These are phyloP conservation scores for Leguminivora glycinivorella DNA, from an alignment of 1,140 invertebrate genomes.

Conservation along the genomic window DNA sequence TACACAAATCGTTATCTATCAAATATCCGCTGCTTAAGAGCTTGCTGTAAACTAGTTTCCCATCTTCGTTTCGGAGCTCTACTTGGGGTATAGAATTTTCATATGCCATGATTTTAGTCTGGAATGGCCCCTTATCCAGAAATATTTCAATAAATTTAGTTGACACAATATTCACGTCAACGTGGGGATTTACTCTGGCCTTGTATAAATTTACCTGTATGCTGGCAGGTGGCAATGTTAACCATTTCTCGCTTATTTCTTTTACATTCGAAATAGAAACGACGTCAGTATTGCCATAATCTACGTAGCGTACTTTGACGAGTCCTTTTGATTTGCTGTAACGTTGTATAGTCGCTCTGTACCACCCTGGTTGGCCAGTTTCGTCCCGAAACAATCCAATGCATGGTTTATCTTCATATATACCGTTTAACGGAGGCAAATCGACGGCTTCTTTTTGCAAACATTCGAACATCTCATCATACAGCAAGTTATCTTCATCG, in stretches of 20 bases:
- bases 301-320: constrained; percentile 26
- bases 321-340: constrained; percentile 17
- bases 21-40: constrained; percentile 15
- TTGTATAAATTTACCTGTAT: constrained; percentile 25
- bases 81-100: constrained; percentile 20
- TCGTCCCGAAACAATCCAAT: constrained; percentile 23
- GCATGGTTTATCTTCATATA: constrained; percentile 22
- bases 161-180: neutral
- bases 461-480: constrained; percentile 20
- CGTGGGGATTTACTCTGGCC: neutral
- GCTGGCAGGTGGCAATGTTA: constrained; percentile 27
- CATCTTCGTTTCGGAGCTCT: neutral
- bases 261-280: constrained; percentile 25
- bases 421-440: neutral
- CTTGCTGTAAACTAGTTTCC: constrained; percentile 1
- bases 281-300: constrained; percentile 30
- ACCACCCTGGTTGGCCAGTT: constrained; percentile 26
- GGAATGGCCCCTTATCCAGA: constrained; percentile 22
- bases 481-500: neutral
- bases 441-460: constrained; percentile 2
- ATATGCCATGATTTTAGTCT: constrained; percentile 7
- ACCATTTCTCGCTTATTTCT: constrained; percentile 22
- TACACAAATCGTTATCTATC: neutral
- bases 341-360: constrained; percentile 24
- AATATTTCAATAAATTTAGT: constrained; percentile 18